Evolutionary conservation across 2,113 vertebrate genomes (phyloP).

Genomic region (Saimiri boliviensis): DNA sequence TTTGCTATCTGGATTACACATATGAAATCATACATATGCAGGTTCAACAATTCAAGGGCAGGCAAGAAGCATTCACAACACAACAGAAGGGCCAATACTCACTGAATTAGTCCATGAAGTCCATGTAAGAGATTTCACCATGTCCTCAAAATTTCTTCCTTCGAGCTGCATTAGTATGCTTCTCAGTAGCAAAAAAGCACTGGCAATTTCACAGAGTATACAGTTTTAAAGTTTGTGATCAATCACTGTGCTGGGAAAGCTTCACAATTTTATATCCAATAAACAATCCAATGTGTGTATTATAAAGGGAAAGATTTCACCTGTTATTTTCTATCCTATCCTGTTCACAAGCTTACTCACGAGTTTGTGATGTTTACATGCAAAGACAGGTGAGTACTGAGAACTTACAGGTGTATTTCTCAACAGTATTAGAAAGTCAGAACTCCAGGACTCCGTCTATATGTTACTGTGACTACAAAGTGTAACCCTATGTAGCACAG

Average conservation of each 20-base stretch:
- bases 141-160: not conserved
- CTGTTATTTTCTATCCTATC: not conserved
- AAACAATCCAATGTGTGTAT: not conserved
- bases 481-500: not conserved
- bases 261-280: not conserved
- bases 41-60: not conserved
- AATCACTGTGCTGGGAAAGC: not conserved
- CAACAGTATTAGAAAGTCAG: not conserved
- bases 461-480: not conserved
- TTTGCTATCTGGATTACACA: not conserved
- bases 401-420: not conserved
- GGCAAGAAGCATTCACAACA: not conserved
- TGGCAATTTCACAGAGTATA: not conserved
- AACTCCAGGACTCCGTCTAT: not conserved
- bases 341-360: not conserved
- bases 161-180: not conserved
- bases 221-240: not conserved
- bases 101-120: not conserved
- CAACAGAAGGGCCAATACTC: not conserved
- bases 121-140: not conserved
- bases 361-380: not conserved
- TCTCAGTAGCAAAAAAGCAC: not conserved
- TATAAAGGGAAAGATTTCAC: not conserved
- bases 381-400: not conserved
- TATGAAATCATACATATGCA: not conserved